A percentile compares a stretch with the other conserved stretches of the same genome.
Evolutionary conservation across 2,797 vertebrate genomes (phyloP).

Genomic region (Nyctalus aviator): DNA sequence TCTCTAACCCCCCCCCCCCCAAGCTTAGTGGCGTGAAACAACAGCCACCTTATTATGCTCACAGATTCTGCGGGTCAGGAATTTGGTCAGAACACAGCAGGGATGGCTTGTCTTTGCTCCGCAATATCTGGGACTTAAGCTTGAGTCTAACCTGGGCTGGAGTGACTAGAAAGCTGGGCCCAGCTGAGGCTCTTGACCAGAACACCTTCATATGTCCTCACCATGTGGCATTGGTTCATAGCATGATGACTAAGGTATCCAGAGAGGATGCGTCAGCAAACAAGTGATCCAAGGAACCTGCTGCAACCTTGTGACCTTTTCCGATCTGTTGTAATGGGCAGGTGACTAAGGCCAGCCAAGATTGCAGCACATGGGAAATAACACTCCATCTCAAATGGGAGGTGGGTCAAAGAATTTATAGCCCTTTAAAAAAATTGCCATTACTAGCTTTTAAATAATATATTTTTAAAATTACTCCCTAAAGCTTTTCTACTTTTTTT

Average conservation of each 20-base stretch:
- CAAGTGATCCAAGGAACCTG: neutral
- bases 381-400: neutral
- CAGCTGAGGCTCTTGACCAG: neutral
- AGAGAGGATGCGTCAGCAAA: neutral
- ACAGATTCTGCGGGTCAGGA: neutral
- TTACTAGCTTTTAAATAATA: neutral
- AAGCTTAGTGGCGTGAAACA: neutral
- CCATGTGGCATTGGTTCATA: neutral
- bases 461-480: neutral
- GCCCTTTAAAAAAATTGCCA: neutral
- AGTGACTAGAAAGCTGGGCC: neutral
- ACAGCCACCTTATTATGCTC: neutral
- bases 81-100: conserved; percentile 23
- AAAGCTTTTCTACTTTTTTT: neutral
- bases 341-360: neutral
- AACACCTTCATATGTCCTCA: neutral
- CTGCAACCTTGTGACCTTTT: neutral
- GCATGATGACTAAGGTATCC: neutral
- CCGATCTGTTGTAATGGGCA: neutral
- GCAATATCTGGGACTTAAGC: neutral
- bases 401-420: neutral
- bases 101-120: conserved; percentile 48
- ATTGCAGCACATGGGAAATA: neutral
- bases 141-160: neutral
- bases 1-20: neutral